Conservation (phyloP, 2,888 invertebrate species). For the Drosophila birchii region DNA sequence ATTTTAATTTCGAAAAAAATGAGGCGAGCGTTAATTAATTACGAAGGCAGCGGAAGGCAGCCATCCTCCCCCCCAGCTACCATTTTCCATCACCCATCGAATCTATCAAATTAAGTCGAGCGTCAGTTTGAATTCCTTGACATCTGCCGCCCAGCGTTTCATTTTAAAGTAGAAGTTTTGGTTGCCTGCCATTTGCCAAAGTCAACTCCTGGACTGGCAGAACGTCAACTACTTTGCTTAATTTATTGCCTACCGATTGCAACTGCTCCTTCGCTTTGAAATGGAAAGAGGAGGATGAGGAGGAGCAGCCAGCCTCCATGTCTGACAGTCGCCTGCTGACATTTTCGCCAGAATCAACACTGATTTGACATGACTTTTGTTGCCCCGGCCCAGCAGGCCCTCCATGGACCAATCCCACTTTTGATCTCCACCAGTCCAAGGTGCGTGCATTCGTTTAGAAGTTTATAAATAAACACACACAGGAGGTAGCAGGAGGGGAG, state of each 20-base stretch:
- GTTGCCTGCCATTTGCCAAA: constrained; percentile 53
- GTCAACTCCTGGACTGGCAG: constrained; percentile 60
- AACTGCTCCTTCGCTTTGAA: constrained; percentile 41
- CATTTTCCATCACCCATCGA: constrained; percentile 68
- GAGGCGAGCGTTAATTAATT: constrained; percentile 55
- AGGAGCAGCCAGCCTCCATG: neutral
- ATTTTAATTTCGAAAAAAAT: constrained; percentile 20
- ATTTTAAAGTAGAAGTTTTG: neutral
- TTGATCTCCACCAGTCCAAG: constrained; percentile 47
- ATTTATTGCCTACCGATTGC: constrained; percentile 80
- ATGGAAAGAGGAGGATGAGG: constrained; percentile 26
- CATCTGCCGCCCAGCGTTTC: constrained; percentile 8
- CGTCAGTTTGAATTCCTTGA: constrained; percentile 70
- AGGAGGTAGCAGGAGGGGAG: neutral
- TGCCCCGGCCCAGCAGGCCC: constrained; percentile 63
- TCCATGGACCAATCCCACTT: constrained; percentile 51
- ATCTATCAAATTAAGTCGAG: constrained; percentile 82
- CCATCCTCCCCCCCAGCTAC: constrained; percentile 11
- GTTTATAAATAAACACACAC: constrained; percentile 73
- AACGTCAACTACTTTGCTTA: constrained; percentile 74
- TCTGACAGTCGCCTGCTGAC: constrained; percentile 68
- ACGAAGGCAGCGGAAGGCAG: constrained; percentile 17
- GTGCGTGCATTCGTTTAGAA: constrained; percentile 79
- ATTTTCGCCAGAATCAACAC: constrained; percentile 80
- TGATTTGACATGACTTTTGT: constrained; percentile 80